A percentile compares a stretch with the other conserved stretches of the same genome.
Evolutionary conservation across 2,797 vertebrate genomes (phyloP).

Genomic region (Iguana delicatissima): DNA sequence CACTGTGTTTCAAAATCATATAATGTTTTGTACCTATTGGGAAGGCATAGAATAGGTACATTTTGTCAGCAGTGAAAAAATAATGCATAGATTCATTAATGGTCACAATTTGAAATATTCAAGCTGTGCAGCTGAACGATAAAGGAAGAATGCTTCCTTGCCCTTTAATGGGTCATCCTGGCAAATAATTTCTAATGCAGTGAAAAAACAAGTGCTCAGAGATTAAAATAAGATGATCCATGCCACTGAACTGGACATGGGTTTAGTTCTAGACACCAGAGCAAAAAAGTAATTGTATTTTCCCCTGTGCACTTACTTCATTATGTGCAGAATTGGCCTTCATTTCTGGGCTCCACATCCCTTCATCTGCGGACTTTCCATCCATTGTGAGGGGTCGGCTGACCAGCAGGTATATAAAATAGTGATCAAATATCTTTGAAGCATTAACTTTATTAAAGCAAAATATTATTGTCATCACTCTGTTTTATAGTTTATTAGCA

Average conservation of each 20-base stretch:
- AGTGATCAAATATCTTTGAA: not conserved
- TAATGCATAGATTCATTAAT: not conserved
- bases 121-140: not conserved
- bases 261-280: too few relatives aligned
- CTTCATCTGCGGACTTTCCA: not conserved
- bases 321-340: not conserved
- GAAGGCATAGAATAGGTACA: not conserved
- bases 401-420: not conserved
- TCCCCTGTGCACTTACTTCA: too few relatives aligned
- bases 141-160: not conserved
- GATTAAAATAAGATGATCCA: not conserved
- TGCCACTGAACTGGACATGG: not conserved
- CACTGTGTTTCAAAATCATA: not conserved
- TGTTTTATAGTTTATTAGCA: not conserved
- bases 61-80: not conserved
- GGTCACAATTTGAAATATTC: not conserved
- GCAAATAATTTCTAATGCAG: not conserved
- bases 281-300: too few relatives aligned
- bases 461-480: not conserved
- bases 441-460: not conserved
- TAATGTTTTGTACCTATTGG: not conserved
- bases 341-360: not conserved
- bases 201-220: not conserved
- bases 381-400: not conserved
- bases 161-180: not conserved